Conservation (phyloP, 2,113 vertebrate species). For the Struthio camelus region DNA sequence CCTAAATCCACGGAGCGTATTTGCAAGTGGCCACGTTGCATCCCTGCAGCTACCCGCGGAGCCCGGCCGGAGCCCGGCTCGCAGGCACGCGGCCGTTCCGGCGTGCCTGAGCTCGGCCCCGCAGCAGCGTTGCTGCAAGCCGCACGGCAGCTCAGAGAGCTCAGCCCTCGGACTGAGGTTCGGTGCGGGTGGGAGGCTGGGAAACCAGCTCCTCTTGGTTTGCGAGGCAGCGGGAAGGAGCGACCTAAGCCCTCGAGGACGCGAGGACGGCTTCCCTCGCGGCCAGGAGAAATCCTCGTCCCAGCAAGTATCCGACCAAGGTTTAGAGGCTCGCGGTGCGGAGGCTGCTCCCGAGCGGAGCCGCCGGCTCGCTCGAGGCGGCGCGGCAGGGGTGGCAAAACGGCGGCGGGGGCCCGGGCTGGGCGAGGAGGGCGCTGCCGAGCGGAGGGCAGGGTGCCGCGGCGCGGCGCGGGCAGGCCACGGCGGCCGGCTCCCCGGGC, state of each 20-base stretch:
- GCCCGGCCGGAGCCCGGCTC: rapidly evolving
- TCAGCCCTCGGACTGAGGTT: not conserved
- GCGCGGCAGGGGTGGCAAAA: not conserved
- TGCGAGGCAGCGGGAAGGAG: not conserved
- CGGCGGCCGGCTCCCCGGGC: not conserved
- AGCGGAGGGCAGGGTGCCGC: not conserved
- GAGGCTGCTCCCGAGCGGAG: not conserved
- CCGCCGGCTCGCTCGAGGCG: not conserved
- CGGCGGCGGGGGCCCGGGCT: not conserved
- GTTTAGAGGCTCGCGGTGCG: not conserved
- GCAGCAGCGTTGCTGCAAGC: not conserved
- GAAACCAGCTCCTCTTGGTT: not conserved
- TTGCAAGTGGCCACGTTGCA: not conserved
- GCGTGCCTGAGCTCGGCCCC: not conserved
- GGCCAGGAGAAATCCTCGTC: not conserved
- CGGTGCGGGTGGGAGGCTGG: not conserved
- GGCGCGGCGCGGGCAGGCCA: not conserved
- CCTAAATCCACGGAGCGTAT: not conserved
- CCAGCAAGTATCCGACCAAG: too few relatives aligned
- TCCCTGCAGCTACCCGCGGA: not conserved
- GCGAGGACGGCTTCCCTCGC: rapidly evolving
- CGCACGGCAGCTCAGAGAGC: not conserved
- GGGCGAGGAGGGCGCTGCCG: not conserved
- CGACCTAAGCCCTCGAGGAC: not conserved
- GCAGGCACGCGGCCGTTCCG: rapidly evolving